phyloP scores from a whole-genome alignment of 2,888 invertebrate species.

The Idaea aversata region DNA sequence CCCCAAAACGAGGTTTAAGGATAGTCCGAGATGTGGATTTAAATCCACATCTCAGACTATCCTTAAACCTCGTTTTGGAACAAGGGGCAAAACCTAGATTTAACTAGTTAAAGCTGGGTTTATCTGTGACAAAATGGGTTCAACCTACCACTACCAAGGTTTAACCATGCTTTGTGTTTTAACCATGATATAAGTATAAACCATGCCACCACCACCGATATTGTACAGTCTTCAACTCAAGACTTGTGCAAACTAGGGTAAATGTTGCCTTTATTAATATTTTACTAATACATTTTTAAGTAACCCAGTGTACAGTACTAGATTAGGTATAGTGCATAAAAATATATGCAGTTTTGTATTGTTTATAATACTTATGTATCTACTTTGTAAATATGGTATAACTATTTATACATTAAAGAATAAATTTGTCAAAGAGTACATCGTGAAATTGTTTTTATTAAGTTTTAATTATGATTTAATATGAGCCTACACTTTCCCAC shows the following conservation, averaged over 20 bases:
- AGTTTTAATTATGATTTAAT: background rate
- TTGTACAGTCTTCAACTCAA: background rate
- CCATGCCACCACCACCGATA: background rate
- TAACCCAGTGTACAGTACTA: conserved; percentile 28
- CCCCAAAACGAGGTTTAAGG: too few relatives aligned
- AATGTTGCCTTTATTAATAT: conserved; percentile 26
- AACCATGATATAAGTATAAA: background rate
- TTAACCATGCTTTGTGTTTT: background rate
- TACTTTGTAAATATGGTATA: conserved; percentile 51
- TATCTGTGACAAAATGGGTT: background rate
- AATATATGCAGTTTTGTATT: conserved; percentile 58
- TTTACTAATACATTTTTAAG: conserved; percentile 15
- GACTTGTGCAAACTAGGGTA: conserved; percentile 25
- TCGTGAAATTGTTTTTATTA: conserved; percentile 17
- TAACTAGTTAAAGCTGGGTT: background rate
- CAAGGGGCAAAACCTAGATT: background rate
- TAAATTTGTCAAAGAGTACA: conserved; percentile 48
- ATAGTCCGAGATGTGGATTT: too few relatives aligned
- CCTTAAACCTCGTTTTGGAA: too few relatives aligned
- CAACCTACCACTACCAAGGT: background rate
- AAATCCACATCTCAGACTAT: too few relatives aligned
- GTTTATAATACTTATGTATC: conserved; percentile 44
- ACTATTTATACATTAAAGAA: conserved; percentile 70
- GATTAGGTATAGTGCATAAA: conserved; percentile 18
- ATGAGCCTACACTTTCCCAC: background rate